Conservation (phyloP, 2,113 vertebrate species). For the Tyto alba region DNA sequence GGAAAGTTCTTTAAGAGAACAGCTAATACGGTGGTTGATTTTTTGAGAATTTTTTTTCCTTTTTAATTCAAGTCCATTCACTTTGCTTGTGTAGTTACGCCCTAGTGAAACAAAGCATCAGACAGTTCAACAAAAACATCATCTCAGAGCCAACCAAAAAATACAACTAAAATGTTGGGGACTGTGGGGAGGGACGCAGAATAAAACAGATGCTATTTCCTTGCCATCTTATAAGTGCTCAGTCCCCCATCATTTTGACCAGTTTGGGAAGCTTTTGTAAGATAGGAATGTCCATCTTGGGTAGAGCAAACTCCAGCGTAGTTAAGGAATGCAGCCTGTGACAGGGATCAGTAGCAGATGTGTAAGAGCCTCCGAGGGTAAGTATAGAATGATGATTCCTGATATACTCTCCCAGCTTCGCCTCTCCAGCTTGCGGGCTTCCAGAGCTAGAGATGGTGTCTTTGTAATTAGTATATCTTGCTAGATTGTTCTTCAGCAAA, state of each 20-base stretch:
- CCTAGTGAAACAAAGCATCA: background rate
- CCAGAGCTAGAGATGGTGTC: background rate
- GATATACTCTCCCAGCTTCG: background rate
- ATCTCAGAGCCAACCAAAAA: background rate
- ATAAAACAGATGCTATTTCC: background rate
- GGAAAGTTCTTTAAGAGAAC: background rate
- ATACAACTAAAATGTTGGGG: background rate
- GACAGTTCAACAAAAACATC: background rate
- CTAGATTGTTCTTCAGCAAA: background rate
- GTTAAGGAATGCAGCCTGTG: background rate
- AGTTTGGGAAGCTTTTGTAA: background rate
- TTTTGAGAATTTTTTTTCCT: background rate
- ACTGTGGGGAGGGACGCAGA: background rate
- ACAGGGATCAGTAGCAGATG: background rate
- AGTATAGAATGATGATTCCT: background rate
- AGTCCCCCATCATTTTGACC: background rate
- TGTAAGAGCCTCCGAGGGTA: background rate
- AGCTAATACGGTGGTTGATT: background rate
- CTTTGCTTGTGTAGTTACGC: background rate
- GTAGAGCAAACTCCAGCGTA: background rate
- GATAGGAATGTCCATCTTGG: background rate
- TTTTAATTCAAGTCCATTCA: background rate
- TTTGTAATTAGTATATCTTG: background rate
- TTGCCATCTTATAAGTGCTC: fast-evolving
- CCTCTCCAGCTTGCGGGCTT: background rate